Evolutionary conservation across 1,140 invertebrate species (phyloP).

Genomic region (Drosophila orena): DNA sequence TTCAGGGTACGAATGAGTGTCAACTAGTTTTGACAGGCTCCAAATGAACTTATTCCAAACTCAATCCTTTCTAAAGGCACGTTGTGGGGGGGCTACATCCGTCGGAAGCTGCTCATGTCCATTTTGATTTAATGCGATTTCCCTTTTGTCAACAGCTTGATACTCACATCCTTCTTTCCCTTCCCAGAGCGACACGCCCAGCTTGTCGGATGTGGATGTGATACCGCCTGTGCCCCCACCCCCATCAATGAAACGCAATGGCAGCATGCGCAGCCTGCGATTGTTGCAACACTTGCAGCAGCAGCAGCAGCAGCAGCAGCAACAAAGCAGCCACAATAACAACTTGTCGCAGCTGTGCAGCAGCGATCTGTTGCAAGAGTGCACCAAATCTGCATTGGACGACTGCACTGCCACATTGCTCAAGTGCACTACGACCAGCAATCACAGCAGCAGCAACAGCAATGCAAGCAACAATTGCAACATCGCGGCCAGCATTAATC

Average conservation of each 20-base stretch:
- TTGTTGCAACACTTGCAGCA: slow-evolving; percentile 72
- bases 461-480: slow-evolving; percentile 16
- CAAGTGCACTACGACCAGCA: slow-evolving; percentile 63
- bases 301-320: slow-evolving; percentile 39
- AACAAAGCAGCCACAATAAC: slow-evolving; percentile 59
- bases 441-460: slow-evolving; percentile 31
- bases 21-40: background rate
- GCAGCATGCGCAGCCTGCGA: slow-evolving; percentile 77
- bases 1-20: too few species aligned
- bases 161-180: slow-evolving; percentile 33
- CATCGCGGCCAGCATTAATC: slow-evolving; percentile 3
- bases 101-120: slow-evolving; percentile 57
- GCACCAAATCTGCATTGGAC: slow-evolving; percentile 75
- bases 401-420: slow-evolving; percentile 76
- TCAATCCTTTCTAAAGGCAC: background rate
- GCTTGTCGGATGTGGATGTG: slow-evolving; percentile 78
- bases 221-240: slow-evolving; percentile 83
- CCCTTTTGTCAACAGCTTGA: slow-evolving; percentile 43
- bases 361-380: slow-evolving; percentile 74
- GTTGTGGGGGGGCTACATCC: slow-evolving; percentile 15
- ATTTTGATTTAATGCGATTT: slow-evolving; percentile 64
- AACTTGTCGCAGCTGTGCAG: slow-evolving; percentile 70
- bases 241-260: slow-evolving; percentile 74
- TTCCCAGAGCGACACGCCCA: slow-evolving; percentile 73
- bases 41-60: background rate